A percentile compares a stretch with the other conserved stretches of the same genome.
Evolutionary conservation across 2,797 vertebrate genomes (phyloP).

Genomic region (Danio tinwini): DNA sequence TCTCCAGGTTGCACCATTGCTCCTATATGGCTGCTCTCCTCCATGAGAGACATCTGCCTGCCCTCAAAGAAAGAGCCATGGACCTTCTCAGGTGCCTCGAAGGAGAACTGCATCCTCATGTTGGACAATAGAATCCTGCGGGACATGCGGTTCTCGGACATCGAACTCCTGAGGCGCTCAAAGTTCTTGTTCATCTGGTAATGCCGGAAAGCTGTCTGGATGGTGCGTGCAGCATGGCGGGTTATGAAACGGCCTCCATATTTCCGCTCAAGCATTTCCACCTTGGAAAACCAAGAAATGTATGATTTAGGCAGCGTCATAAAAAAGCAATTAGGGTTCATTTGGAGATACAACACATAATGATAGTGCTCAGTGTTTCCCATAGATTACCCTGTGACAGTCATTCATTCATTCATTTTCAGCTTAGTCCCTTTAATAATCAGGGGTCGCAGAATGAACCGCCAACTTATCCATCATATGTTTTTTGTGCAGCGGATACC

Average conservation of each 20-base stretch:
- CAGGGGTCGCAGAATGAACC: too few relatives aligned
- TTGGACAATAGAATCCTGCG: constrained; percentile 89
- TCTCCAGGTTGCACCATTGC: constrained; percentile 82
- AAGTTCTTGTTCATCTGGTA: constrained; percentile 96
- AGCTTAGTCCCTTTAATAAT: too few relatives aligned
- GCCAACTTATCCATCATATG: too few relatives aligned
- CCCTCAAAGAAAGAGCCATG: constrained; percentile 95
- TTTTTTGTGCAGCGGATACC: too few relatives aligned
- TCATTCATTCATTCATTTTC: too few relatives aligned
- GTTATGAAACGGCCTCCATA: constrained; percentile 91
- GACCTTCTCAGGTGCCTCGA: constrained; percentile 95
- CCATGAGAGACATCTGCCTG: constrained; percentile 90
- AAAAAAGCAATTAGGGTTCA: background rate
- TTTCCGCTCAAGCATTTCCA: constrained; percentile 92
- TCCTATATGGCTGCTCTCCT: constrained; percentile 82
- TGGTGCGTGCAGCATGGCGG: constrained; percentile 88
- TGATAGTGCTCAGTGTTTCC: too few relatives aligned
- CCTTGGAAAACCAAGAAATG: constrained; percentile 68
- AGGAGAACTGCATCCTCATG: constrained; percentile 99
- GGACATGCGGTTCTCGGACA: constrained; percentile 92
- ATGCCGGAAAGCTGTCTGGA: constrained; percentile 90
- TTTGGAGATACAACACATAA: background rate
- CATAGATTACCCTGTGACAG: too few relatives aligned
- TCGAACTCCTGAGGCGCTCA: constrained; percentile 88
- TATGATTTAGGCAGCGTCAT: background rate